Evolutionary conservation across 2,113 vertebrate species (phyloP).

Genomic region (Peromyscus maniculatus): DNA sequence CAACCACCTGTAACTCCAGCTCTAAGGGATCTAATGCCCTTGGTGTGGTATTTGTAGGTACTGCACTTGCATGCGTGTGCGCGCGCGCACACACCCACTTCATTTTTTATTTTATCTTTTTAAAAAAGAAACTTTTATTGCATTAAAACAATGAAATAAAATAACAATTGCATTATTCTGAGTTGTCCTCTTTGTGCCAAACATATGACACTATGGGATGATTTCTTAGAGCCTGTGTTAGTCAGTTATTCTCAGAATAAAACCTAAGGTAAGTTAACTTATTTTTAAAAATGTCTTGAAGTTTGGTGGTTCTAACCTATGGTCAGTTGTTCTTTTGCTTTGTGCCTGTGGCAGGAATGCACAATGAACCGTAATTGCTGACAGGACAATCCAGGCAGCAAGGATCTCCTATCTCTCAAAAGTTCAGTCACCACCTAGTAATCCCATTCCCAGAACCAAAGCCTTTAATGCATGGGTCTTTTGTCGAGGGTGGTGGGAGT

Average conservation of each 20-base stretch:
- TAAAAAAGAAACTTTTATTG: background rate
- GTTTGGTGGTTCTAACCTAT: background rate
- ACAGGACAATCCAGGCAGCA: background rate
- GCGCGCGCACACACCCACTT: too few relatives aligned
- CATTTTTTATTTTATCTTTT: background rate
- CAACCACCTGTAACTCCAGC: background rate
- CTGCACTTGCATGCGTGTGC: background rate
- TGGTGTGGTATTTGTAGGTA: background rate
- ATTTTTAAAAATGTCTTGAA: background rate
- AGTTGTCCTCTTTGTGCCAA: slow-evolving; percentile 14
- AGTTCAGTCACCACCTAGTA: background rate
- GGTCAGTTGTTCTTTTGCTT: background rate
- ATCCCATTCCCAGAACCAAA: background rate
- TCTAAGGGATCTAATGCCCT: background rate
- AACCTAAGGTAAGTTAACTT: background rate
- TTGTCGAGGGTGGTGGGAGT: background rate
- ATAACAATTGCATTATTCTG: background rate
- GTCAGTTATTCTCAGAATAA: background rate
- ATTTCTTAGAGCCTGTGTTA: background rate
- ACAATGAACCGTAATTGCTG: background rate
- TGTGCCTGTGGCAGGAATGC: background rate
- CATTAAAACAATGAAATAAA: background rate
- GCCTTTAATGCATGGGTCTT: background rate
- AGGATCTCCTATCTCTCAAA: background rate
- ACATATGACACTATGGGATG: background rate